These are phyloP conservation scores for Mythimna impura DNA, from an alignment of 2,888 invertebrate species.

Conservation along the genomic window DNA sequence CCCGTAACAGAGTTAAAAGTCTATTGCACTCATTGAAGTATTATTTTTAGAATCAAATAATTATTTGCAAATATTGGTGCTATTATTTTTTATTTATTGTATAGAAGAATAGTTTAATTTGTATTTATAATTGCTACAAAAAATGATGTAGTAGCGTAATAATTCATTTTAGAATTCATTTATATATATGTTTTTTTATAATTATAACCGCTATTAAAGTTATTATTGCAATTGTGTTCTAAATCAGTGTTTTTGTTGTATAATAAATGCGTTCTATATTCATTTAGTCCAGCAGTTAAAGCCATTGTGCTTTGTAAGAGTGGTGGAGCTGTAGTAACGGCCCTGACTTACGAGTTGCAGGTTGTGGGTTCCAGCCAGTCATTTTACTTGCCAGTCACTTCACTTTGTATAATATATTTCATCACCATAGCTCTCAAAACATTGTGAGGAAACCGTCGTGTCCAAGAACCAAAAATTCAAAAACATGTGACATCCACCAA, in stretches of 20 bases:
- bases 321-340: too few relatives aligned
- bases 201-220: not conserved
- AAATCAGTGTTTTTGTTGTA: not conserved
- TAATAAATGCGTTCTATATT: not conserved
- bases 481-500: too few relatives aligned
- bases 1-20: conserved; percentile 28
- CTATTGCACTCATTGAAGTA: not conserved
- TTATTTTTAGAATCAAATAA: conserved; percentile 34
- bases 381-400: too few relatives aligned
- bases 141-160: conserved; percentile 53
- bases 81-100: conserved; percentile 21
- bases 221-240: conserved; percentile 3
- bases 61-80: conserved; percentile 30
- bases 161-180: conserved; percentile 37
- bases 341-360: too few relatives aligned
- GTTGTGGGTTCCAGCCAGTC: too few relatives aligned
- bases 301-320: too few relatives aligned
- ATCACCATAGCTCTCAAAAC: too few relatives aligned
- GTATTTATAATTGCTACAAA: conserved; percentile 32
- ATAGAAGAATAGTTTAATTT: conserved; percentile 26
- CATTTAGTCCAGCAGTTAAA: too few relatives aligned
- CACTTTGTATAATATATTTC: too few relatives aligned
- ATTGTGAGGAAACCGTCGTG: too few relatives aligned
- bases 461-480: too few relatives aligned
- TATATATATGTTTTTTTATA: not conserved